These are phyloP conservation scores for Dolichotis patagonum DNA, from an alignment of 2,113 vertebrate genomes.

Conservation along the genomic window DNA sequence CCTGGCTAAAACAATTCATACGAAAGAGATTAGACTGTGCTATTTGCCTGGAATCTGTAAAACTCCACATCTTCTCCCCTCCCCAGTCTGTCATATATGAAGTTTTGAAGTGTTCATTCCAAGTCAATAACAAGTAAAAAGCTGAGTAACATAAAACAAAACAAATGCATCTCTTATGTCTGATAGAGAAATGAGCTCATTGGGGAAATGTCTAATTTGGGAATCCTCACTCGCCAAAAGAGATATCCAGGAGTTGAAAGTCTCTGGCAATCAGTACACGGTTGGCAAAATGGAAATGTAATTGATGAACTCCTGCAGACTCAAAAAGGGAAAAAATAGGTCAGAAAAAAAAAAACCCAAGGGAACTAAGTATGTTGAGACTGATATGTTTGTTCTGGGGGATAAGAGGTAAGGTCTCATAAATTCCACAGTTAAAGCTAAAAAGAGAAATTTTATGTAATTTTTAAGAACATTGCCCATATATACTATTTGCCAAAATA, in stretches of 20 bases:
- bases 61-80: neutral
- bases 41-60: neutral
- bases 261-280: rapidly evolving
- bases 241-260: neutral
- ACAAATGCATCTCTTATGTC: neutral
- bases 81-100: neutral
- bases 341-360: no score
- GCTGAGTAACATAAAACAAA: neutral
- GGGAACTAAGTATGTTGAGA: neutral
- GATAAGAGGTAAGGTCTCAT: neutral
- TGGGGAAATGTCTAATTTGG: rapidly evolving
- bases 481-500: neutral
- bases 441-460: neutral
- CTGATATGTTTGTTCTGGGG: neutral
- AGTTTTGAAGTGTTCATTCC: neutral
- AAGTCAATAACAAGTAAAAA: neutral
- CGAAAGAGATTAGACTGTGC: neutral
- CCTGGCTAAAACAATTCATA: neutral
- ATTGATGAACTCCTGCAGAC: neutral
- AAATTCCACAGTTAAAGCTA: neutral
- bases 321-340: neutral
- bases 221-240: neutral
- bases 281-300: neutral
- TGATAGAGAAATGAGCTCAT: neutral
- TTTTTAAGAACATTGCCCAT: neutral